These are phyloP conservation scores for Micrastur ruficollis DNA, from an alignment of 2,797 vertebrate genomes.

Conservation along the genomic window DNA sequence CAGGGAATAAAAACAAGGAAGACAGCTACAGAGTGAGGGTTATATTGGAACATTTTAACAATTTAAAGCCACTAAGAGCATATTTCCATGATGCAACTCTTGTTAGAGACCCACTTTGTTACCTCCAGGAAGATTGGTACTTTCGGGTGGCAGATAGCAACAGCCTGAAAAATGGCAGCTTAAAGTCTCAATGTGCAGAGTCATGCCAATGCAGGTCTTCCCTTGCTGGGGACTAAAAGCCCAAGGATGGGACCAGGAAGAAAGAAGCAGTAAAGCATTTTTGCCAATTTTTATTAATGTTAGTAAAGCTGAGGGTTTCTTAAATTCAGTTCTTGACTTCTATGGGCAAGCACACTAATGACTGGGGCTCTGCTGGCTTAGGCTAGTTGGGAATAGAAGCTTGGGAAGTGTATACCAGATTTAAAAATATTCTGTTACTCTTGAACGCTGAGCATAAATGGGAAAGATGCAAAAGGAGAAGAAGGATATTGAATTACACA, in stretches of 20 bases:
- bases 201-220: neutral
- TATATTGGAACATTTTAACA: neutral
- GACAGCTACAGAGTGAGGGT: neutral
- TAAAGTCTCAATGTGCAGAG: accelerated
- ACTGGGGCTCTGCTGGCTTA: neutral
- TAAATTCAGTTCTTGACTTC: neutral
- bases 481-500: neutral
- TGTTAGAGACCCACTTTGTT: neutral
- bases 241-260: neutral
- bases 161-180: neutral
- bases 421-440: neutral
- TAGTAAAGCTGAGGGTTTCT: neutral
- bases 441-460: neutral
- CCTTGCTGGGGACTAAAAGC: neutral
- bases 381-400: neutral
- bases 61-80: neutral
- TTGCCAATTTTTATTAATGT: neutral
- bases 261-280: neutral
- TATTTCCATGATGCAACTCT: neutral
- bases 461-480: neutral
- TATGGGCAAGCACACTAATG: accelerated
- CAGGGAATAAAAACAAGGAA: neutral
- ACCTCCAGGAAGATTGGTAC: neutral
- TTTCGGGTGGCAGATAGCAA: neutral
- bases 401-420: neutral